Evolutionary conservation across 2,888 invertebrate genomes (phyloP).

Genomic region (Tinea trinotella): DNA sequence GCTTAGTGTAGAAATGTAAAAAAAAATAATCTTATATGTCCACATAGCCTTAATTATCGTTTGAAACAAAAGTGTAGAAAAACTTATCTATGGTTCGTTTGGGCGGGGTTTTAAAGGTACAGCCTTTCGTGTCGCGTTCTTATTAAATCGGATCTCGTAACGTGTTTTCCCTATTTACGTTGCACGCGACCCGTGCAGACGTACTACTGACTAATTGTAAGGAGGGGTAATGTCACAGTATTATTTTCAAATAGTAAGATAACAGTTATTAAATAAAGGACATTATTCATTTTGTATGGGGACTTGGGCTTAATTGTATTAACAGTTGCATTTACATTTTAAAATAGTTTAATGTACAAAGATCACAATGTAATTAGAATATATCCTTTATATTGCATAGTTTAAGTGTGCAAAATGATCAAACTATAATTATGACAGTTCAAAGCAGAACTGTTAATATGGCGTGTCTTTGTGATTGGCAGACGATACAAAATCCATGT

Average conservation of each 20-base stretch:
- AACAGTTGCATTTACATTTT: no score
- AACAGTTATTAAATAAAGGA: slow-evolving; percentile 17
- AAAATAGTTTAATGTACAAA: no score
- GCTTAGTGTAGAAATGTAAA: no score
- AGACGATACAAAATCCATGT: no score
- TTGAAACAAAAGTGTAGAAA: neutral
- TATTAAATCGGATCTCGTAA: slow-evolving; percentile 51
- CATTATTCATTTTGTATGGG: no score
- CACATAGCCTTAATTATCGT: no score
- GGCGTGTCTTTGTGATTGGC: no score
- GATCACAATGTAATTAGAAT: slow-evolving; percentile 9
- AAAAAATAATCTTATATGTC: no score
- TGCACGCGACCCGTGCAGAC: slow-evolving; percentile 45
- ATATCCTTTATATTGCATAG: neutral
- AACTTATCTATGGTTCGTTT: slow-evolving; percentile 6
- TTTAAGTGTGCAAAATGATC: no score
- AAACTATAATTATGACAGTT: no score
- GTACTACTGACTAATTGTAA: slow-evolving; percentile 43
- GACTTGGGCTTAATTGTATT: no score
- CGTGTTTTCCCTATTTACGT: slow-evolving; percentile 23
- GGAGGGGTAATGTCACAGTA: slow-evolving; percentile 18
- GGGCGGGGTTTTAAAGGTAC: slow-evolving; percentile 33
- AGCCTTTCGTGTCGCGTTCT: slow-evolving; percentile 40
- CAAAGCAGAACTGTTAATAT: no score
- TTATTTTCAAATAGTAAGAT: slow-evolving; percentile 16